phyloP scores from a whole-genome alignment of 2,888 invertebrate genomes.

The Mesoligia furuncula region DNA sequence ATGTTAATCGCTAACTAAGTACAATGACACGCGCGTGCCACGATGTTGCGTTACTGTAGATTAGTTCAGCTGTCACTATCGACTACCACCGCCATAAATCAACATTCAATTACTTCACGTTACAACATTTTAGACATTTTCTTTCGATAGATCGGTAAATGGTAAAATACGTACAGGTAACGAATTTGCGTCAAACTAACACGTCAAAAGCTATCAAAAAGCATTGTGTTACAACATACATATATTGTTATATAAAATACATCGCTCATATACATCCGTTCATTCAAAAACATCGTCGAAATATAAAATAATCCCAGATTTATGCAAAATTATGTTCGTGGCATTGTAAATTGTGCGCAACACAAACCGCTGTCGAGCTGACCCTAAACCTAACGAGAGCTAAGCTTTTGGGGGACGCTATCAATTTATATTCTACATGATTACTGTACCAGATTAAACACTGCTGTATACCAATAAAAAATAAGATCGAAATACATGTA shows the following conservation, averaged over 20 bases:
- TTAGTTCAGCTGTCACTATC: slow-evolving; percentile 63
- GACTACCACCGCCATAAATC: slow-evolving; percentile 67
- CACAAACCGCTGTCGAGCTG: slow-evolving; percentile 72
- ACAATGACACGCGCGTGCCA: slow-evolving; percentile 82
- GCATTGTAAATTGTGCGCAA: slow-evolving; percentile 83
- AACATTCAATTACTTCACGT: slow-evolving; percentile 65
- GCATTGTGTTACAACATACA: slow-evolving; percentile 74
- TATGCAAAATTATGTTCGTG: slow-evolving; percentile 59
- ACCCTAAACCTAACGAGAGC: slow-evolving; percentile 77
- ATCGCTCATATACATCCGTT: slow-evolving; percentile 74
- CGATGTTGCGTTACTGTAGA: slow-evolving; percentile 51
- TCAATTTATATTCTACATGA: slow-evolving; percentile 73
- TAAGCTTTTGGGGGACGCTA: slow-evolving; percentile 76
- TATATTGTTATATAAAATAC: slow-evolving; percentile 72
- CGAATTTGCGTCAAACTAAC: slow-evolving; percentile 78
- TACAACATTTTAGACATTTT: slow-evolving; percentile 74
- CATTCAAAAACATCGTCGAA: slow-evolving; percentile 71
- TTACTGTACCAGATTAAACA: slow-evolving; percentile 81
- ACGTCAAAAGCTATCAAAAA: slow-evolving; percentile 81
- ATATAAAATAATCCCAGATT: slow-evolving; percentile 65
- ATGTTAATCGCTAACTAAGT: slow-evolving; percentile 88
- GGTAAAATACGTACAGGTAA: slow-evolving; percentile 77
- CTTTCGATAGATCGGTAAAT: slow-evolving; percentile 72
- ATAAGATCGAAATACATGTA: slow-evolving; percentile 77
- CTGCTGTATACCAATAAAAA: slow-evolving; percentile 70